phyloP scores from a whole-genome alignment of 2,113 vertebrate species.

The Mus musculus region DNA sequence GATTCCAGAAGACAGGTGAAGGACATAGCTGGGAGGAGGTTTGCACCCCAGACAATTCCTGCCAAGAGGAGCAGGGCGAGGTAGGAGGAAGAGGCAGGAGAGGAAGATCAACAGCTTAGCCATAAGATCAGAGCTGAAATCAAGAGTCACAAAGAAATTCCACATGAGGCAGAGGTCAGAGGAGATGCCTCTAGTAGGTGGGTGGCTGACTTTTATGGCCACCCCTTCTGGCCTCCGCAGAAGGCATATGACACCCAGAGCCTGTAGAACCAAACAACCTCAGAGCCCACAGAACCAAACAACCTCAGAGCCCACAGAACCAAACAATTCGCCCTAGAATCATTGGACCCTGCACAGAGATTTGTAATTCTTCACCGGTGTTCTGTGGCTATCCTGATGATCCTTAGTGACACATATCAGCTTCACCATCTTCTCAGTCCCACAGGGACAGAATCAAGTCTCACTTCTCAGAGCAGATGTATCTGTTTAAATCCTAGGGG shows the following conservation, averaged over 20 bases:
- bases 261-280: neutral
- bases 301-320: neutral
- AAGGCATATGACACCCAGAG: neutral
- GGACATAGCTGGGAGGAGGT: neutral
- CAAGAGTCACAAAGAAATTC: neutral
- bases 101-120: neutral
- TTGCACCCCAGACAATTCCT: neutral
- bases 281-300: too few relatives aligned
- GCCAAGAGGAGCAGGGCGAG: neutral
- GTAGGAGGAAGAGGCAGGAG: fast-evolving
- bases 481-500: neutral
- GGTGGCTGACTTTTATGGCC: fast-evolving
- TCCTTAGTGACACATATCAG: fast-evolving
- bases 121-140: neutral
- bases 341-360: neutral
- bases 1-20: neutral
- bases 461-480: neutral
- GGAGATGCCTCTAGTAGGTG: neutral
- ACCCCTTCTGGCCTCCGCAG: fast-evolving
- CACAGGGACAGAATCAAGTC: neutral
- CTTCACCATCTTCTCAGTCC: neutral
- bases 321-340: neutral
- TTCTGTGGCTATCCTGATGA: neutral
- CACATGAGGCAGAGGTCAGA: neutral
- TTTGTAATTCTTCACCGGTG: neutral